Conservation (phyloP, 2,888 invertebrate genomes). For the Trissolcus brochymenae region DNA sequence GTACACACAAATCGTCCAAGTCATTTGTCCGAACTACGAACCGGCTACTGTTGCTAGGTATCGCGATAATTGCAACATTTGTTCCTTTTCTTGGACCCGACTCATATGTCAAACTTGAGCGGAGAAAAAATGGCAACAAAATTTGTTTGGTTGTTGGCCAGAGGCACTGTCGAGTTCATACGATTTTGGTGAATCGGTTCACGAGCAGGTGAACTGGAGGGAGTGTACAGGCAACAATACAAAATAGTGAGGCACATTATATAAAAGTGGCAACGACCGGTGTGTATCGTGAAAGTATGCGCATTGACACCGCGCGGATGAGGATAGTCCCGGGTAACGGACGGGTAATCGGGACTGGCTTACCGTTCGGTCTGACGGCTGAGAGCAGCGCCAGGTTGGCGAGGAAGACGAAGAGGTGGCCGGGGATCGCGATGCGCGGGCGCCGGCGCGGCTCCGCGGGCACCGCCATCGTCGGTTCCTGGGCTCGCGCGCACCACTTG, state of each 20-base stretch:
- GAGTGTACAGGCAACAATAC: neutral
- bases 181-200: too few relatives aligned
- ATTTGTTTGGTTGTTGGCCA: too few relatives aligned
- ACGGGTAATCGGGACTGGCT: conserved; percentile 21
- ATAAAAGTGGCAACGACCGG: conserved; percentile 35
- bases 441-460: conserved; percentile 64
- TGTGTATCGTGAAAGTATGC: conserved; percentile 29
- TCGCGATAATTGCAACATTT: too few relatives aligned
- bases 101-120: too few relatives aligned
- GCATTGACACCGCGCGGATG: conserved; percentile 18
- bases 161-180: too few relatives aligned
- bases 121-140: too few relatives aligned
- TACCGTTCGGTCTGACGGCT: conserved; percentile 60
- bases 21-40: too few relatives aligned
- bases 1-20: too few relatives aligned
- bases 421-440: conserved; percentile 62
- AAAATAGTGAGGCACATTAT: neutral
- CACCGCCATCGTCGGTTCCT: conserved; percentile 63
- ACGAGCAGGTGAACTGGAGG: conserved; percentile 5
- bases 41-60: too few relatives aligned
- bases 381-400: conserved; percentile 43
- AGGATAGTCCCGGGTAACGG: neutral
- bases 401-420: conserved; percentile 39
- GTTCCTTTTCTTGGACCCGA: too few relatives aligned
- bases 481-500: conserved; percentile 33